phyloP scores from a whole-genome alignment of 2,113 vertebrate genomes.

The Pachyramphus minor region DNA sequence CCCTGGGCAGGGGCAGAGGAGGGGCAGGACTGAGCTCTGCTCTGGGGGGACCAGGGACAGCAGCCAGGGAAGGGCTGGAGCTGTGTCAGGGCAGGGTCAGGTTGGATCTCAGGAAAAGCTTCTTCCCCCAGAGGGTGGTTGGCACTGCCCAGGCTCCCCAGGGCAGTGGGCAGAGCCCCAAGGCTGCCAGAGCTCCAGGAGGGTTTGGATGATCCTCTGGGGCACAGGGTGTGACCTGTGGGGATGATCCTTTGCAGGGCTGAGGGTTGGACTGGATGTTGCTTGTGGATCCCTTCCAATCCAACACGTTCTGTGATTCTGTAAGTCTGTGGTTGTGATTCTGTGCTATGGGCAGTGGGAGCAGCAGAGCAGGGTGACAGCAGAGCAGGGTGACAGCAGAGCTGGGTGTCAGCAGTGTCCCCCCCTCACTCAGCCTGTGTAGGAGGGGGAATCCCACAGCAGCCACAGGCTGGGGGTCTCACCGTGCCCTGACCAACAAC shows the following conservation, averaged over 20 bases:
- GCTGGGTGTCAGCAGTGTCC: background rate
- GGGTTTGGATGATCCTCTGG: too few species aligned
- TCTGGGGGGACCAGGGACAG: background rate
- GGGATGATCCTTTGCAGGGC: background rate
- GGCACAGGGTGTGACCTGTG: background rate
- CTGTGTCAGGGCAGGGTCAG: background rate
- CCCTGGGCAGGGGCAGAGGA: background rate
- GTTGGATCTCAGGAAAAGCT: too few species aligned
- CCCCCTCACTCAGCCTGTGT: background rate
- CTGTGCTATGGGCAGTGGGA: background rate
- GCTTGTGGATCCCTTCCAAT: background rate
- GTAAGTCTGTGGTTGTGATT: background rate
- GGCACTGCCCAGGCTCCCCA: too few species aligned
- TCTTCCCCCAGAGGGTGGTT: too few species aligned
- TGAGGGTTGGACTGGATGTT: background rate
- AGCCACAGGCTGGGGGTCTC: fast-evolving
- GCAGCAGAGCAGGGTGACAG: too few species aligned
- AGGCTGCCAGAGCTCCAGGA: too few species aligned
- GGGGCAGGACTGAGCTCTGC: background rate
- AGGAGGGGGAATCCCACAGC: background rate
- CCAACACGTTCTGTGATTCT: background rate
- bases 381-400: background rate
- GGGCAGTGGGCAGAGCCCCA: too few species aligned
- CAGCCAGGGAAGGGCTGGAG: background rate
- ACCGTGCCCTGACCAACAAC: background rate